A percentile compares a stretch with the other conserved stretches of the same genome.
Conservation (phyloP, 2,113 vertebrate species). For the Festucalex cinctus region DNA sequence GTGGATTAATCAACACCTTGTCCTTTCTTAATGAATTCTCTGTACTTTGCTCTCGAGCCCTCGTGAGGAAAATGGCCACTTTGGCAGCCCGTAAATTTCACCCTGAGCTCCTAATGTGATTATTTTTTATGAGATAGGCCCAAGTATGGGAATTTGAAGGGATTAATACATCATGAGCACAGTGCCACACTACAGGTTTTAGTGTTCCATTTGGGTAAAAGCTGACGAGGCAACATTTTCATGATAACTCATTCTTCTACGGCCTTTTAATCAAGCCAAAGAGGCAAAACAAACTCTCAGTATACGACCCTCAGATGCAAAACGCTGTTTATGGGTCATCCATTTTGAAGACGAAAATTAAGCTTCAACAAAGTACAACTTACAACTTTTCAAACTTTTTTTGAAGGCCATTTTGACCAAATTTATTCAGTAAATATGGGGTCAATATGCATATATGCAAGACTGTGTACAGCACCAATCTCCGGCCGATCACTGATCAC, state of each 20-base stretch:
- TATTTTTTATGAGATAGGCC: slow-evolving; percentile 44
- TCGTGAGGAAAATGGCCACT: slow-evolving; percentile 44
- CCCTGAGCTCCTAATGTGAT: slow-evolving; percentile 36
- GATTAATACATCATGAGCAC: slow-evolving; percentile 1
- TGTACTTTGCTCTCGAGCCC: slow-evolving; percentile 42
- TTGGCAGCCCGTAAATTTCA: slow-evolving; percentile 49
- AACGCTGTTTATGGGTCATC: too few relatives aligned
- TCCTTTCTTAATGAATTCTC: slow-evolving; percentile 49
- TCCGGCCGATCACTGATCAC: too few relatives aligned
- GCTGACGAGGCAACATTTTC: background rate
- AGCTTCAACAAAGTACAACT: background rate
- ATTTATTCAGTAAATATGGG: background rate
- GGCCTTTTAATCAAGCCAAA: slow-evolving; percentile 4
- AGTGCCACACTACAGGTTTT: background rate
- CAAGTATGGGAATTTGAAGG: slow-evolving; percentile 17
- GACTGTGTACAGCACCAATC: too few relatives aligned
- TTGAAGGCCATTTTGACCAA: background rate
- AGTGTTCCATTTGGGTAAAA: background rate
- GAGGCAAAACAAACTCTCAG: too few relatives aligned
- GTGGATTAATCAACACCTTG: slow-evolving; percentile 34
- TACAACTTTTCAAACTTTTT: background rate
- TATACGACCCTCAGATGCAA: background rate
- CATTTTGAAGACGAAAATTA: background rate
- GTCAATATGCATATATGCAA: background rate
- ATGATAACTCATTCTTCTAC: background rate